phyloP scores from a whole-genome alignment of 2,888 invertebrate species.

The Hylaea fasciaria region DNA sequence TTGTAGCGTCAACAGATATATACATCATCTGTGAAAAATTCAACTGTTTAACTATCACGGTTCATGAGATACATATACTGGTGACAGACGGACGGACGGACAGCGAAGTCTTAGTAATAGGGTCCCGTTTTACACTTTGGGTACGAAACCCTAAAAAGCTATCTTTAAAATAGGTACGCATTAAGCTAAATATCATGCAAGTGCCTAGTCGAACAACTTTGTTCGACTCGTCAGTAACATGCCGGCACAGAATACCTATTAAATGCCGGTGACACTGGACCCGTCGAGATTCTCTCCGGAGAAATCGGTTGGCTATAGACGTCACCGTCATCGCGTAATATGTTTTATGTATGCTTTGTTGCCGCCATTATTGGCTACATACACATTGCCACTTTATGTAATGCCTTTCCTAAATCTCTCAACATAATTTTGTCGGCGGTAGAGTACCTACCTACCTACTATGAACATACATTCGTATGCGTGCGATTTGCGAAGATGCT shows the following conservation, averaged over 20 bases:
- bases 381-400: conserved; percentile 46
- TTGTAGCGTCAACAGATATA: no score
- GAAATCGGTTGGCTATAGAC: conserved; percentile 69
- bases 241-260: conserved; percentile 26
- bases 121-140: no score
- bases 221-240: conserved; percentile 47
- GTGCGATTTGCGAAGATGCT: conserved; percentile 42
- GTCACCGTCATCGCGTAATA: conserved; percentile 52
- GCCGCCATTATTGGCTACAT: conserved; percentile 45
- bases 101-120: no score
- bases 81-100: no score
- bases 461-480: conserved; percentile 31
- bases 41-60: no score
- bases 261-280: conserved; percentile 48
- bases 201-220: conserved; percentile 26
- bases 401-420: conserved; percentile 41
- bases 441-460: no score
- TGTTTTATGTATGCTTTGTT: conserved; percentile 73
- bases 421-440: conserved; percentile 11
- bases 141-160: no score
- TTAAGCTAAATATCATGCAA: conserved; percentile 36
- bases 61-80: no score
- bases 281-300: conserved; percentile 68
- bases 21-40: no score
- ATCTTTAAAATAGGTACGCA: neutral